Conservation (phyloP, 1,140 invertebrate genomes). For the Cotesia typhae region DNA sequence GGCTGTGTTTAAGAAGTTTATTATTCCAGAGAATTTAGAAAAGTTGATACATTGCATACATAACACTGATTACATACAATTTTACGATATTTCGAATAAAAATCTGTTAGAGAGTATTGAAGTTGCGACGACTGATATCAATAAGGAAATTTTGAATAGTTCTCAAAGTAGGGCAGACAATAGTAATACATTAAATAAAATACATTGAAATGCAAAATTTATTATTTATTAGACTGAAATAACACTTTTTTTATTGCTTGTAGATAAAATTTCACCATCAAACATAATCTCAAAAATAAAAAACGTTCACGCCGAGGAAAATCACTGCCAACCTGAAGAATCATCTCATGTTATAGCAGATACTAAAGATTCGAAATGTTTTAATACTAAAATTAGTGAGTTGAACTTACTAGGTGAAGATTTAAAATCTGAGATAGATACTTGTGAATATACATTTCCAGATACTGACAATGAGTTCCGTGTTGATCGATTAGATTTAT, state of each 20-base stretch:
- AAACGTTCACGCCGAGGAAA: neutral
- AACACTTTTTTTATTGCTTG: slow-evolving; percentile 23
- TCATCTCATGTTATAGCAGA: slow-evolving; percentile 1
- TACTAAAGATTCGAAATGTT: slow-evolving; percentile 34
- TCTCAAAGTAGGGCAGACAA: slow-evolving; percentile 45
- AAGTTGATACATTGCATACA: slow-evolving; percentile 57
- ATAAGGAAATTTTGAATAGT: slow-evolving; percentile 35
- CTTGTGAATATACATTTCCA: slow-evolving; percentile 21
- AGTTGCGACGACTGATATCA: slow-evolving; percentile 47
- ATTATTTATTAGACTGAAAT: slow-evolving; percentile 21
- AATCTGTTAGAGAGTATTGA: slow-evolving; percentile 54
- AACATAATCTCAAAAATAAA: slow-evolving; percentile 18
- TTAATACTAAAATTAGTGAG: slow-evolving; percentile 49
- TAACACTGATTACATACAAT: slow-evolving; percentile 44
- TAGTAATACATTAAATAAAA: slow-evolving; percentile 40
- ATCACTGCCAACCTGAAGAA: neutral
- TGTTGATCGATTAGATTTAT: slow-evolving; percentile 51
- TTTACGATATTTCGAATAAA: slow-evolving; percentile 46
- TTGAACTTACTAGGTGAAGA: slow-evolving; percentile 52
- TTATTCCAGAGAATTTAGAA: slow-evolving; percentile 53
- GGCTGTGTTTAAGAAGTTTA: slow-evolving; percentile 51
- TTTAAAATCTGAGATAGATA: slow-evolving; percentile 35
- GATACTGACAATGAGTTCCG: slow-evolving; percentile 40
- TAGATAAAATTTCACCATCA: slow-evolving; percentile 45
- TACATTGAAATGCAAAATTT: neutral